Percentiles rank a stretch among this genome's conserved stretches.
Conservation (phyloP, 2,113 vertebrate species). For the Notiomystis cincta region DNA sequence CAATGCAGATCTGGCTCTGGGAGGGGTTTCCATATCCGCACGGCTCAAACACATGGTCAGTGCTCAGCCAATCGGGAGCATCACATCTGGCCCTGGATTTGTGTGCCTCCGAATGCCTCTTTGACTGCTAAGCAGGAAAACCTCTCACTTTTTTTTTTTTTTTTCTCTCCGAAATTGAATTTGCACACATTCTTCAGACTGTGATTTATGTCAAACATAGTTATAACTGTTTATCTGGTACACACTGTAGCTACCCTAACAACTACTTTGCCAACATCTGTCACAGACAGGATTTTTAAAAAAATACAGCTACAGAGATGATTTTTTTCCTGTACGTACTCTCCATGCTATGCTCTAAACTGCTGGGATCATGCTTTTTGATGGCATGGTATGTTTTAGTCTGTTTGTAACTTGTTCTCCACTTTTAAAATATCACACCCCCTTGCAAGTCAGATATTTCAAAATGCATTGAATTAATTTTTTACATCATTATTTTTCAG, state of each 20-base stretch:
- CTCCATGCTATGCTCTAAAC: neutral
- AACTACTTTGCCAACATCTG: neutral
- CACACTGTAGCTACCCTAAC: neutral
- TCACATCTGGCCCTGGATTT: conserved; percentile 17
- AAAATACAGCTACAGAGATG: neutral
- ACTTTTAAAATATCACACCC: neutral
- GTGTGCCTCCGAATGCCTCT: neutral
- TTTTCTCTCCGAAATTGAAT: neutral
- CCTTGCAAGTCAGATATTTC: neutral
- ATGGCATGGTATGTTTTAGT: neutral
- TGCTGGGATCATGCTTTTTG: neutral
- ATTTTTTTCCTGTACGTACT: neutral
- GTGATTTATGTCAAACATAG: neutral
- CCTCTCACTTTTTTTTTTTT: neutral
- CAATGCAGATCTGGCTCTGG: conserved; percentile 68
- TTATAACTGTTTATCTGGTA: neutral
- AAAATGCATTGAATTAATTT: neutral
- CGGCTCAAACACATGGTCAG: neutral
- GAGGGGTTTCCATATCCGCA: conserved; percentile 30
- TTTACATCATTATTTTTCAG: neutral
- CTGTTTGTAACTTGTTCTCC: neutral
- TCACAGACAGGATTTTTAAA: neutral
- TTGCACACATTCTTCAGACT: neutral
- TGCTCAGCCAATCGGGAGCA: conserved; percentile 31
- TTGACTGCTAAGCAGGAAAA: neutral